Conservation (phyloP, 2,888 invertebrate genomes). For the Tillus elongatus region DNA sequence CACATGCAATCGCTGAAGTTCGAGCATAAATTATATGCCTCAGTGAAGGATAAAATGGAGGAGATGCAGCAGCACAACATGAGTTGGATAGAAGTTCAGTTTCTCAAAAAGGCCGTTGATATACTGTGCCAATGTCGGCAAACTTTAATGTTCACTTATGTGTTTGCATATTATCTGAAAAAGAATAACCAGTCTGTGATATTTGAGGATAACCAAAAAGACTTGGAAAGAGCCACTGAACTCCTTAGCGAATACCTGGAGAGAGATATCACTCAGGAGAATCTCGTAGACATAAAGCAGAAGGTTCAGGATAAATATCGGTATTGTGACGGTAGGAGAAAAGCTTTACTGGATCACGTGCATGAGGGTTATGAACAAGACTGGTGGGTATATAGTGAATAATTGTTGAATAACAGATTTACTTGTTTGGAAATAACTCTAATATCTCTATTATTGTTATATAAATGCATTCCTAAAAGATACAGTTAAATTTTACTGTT, state of each 20-base stretch:
- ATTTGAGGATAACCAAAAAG: slow-evolving; percentile 98
- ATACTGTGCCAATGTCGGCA: slow-evolving; percentile 95
- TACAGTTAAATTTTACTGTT: too few species aligned
- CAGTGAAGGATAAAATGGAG: slow-evolving; percentile 97
- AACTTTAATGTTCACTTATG: slow-evolving; percentile 98
- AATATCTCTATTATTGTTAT: too few species aligned
- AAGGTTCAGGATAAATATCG: slow-evolving; percentile 98
- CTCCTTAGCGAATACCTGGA: slow-evolving; percentile 95
- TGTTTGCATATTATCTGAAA: slow-evolving; percentile 96
- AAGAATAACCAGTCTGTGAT: slow-evolving; percentile 98
- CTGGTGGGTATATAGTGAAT: slow-evolving; percentile 94
- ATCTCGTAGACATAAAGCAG: slow-evolving; percentile 95
- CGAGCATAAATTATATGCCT: slow-evolving; percentile 93
- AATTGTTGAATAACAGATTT: too few species aligned
- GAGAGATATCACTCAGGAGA: slow-evolving; percentile 94
- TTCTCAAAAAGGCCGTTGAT: slow-evolving; percentile 94
- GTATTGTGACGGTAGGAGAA: slow-evolving; percentile 95
- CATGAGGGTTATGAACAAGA: slow-evolving; percentile 99
- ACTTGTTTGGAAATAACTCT: too few species aligned
- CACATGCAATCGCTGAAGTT: slow-evolving; percentile 98
- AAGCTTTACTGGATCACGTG: slow-evolving; percentile 92
- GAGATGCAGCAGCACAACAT: slow-evolving; percentile 99
- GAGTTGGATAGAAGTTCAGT: slow-evolving; percentile 99
- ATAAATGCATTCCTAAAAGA: too few species aligned
- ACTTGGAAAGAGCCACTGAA: slow-evolving; percentile 98